Evolutionary conservation across 2,888 invertebrate species (phyloP).

Genomic region (Tigriopus californicus): DNA sequence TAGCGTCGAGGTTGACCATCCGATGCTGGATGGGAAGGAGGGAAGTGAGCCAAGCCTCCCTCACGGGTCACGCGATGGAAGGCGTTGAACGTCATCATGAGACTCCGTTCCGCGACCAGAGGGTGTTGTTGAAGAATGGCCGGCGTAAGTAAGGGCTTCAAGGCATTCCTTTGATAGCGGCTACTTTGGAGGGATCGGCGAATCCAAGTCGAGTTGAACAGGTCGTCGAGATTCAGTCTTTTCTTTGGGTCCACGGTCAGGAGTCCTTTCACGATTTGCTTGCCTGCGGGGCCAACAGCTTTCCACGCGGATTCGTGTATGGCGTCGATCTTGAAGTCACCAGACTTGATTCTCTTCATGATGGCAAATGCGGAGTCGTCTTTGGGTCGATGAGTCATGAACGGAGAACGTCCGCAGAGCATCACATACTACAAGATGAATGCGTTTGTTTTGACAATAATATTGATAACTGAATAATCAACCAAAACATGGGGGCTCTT

Average conservation of each 20-base stretch:
- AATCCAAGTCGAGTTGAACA: conserved; percentile 50
- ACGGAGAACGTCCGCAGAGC: conserved; percentile 72
- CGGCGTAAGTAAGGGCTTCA: conserved; percentile 42
- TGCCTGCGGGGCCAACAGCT: conserved; percentile 50
- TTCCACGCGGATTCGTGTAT: conserved; percentile 42
- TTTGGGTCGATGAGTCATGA: conserved; percentile 40
- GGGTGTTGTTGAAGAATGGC: conserved; percentile 34
- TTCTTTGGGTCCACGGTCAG: conserved; percentile 55
- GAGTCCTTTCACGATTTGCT: conserved; percentile 49
- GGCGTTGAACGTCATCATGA: conserved; percentile 44
- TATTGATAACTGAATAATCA: not conserved
- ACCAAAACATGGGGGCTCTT: not conserved
- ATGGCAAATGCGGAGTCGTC: conserved; percentile 49
- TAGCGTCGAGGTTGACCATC: conserved; percentile 24
- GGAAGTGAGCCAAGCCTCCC: conserved; percentile 37
- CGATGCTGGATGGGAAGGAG: not conserved
- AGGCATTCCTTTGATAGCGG: conserved; percentile 26
- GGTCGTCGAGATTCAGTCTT: conserved; percentile 45
- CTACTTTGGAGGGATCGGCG: conserved; percentile 24
- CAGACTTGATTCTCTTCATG: conserved; percentile 57
- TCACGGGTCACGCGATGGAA: conserved; percentile 46
- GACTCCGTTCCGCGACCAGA: conserved; percentile 33
- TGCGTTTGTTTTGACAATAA: not conserved
- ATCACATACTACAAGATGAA: conserved; percentile 44
- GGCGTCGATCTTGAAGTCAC: conserved; percentile 50